Evolutionary conservation across 1,140 invertebrate genomes (phyloP).

Genomic region (Trichonephila clavata): DNA sequence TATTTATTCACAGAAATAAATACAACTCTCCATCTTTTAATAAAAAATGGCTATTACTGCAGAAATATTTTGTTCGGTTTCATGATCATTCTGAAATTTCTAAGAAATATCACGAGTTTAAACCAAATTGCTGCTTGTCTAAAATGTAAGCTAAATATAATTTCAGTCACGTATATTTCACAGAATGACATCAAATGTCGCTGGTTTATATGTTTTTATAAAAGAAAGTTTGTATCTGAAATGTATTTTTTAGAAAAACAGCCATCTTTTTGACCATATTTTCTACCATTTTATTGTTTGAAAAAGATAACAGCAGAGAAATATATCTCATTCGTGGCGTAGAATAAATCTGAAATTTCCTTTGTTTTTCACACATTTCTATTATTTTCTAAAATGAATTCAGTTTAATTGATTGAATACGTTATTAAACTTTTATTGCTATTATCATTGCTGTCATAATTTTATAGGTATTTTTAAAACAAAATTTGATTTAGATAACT

Average conservation of each 20-base stretch:
- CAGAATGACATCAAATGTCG: neutral
- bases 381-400: neutral
- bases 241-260: neutral
- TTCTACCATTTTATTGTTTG: neutral
- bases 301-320: neutral
- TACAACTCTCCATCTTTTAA: neutral
- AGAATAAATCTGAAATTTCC: neutral
- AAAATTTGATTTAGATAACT: too few species aligned
- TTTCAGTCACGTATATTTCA: neutral
- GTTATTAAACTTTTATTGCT: too few species aligned
- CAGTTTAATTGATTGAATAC: too few species aligned
- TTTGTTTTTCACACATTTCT: neutral
- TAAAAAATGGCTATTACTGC: neutral
- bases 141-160: neutral
- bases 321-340: neutral
- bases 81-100: neutral
- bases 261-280: neutral
- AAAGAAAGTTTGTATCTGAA: neutral
- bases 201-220: neutral
- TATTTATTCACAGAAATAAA: neutral
- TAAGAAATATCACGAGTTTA: neutral
- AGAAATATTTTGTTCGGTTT: neutral
- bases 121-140: neutral
- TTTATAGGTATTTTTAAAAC: too few species aligned
- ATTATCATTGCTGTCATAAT: too few species aligned